Conservation (phyloP, 2,888 invertebrate genomes). For the Lasioglossum villosulum region DNA sequence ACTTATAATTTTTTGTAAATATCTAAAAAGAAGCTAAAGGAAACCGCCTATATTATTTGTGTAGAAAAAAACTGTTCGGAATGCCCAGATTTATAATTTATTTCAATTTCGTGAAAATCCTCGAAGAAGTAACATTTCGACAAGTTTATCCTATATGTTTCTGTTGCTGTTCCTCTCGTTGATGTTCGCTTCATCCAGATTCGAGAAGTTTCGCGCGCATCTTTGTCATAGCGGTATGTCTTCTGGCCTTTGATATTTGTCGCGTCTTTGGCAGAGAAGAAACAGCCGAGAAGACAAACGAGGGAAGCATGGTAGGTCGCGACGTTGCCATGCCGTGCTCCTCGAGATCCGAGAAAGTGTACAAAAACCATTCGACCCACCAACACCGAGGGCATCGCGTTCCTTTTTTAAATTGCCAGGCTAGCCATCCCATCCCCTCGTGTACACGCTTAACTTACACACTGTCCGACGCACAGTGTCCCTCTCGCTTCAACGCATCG, state of each 20-base stretch:
- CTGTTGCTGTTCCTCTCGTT: conserved; percentile 7
- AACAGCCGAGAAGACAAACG: conserved; percentile 56
- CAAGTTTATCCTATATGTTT: not conserved
- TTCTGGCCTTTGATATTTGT: conserved; percentile 70
- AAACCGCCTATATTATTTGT: no score
- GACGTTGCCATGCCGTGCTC: conserved; percentile 79
- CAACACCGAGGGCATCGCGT: conserved; percentile 65
- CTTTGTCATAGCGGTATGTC: conserved; percentile 64
- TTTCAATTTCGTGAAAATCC: no score
- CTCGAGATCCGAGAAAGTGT: conserved; percentile 75
- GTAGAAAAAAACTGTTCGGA: no score
- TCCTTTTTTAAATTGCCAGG: conserved; percentile 68
- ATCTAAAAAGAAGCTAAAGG: no score
- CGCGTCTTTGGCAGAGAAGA: conserved; percentile 68
- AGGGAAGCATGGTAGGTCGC: conserved; percentile 68
- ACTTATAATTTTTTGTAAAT: no score
- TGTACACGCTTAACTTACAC: conserved; percentile 50
- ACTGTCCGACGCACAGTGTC: conserved; percentile 34
- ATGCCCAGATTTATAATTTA: no score
- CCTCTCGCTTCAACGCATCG: conserved; percentile 33
- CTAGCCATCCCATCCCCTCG: conserved; percentile 58
- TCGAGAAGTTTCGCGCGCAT: conserved; percentile 38
- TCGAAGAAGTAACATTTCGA: not conserved
- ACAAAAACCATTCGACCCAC: conserved; percentile 78
- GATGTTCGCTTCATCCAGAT: conserved; percentile 21